Evolutionary conservation across 2,113 vertebrate species (phyloP), one percentile per base, ranked within the genome.

Genomic region (Azemiops feae): DNA sequence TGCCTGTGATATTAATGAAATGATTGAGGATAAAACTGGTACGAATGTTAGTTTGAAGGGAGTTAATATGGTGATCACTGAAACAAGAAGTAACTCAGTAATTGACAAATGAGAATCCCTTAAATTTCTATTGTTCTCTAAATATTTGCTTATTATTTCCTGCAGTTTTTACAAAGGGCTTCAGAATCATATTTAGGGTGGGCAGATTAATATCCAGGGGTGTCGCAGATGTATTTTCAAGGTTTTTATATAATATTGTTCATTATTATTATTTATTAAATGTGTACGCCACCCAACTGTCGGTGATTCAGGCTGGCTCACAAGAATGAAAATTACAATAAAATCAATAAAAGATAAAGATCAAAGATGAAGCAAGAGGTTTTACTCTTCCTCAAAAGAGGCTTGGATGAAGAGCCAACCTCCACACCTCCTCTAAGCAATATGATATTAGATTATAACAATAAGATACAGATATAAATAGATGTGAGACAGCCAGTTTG

Each of bases 111-210:
- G 23, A n/a, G 87, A 95, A 64, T 92, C 93, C 94, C 90, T 93
- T 34, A 69, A 87, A 27, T 47, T 64, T 93, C 58, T 60, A 52
- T 86, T 89, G 10, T 85, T 93, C 91, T 95, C 94, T 52, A 91
- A 96, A 92, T 45, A 92, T 30, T 93, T 90, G 90, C 89, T 86
- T 81, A 6, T 89, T 64, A 95, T 96, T 95, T 92, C n/a, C 87
- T 9, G 95, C 88, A 92, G 10, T 92, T 96, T 92, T 93, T 22
- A 50, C 90, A 93, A 90, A 90, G 96, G 92, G 5, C 43, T 87
- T 47, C 89, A 91, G 89, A 89, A 81, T 81, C 93, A 93, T 89
- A 92, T 91, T 90, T 50, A 91, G 85, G 30, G 27, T 94, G 92
- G 90, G 91, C 4, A 3, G 22, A 60, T 22, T 30, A 94, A 1